Evolutionary conservation across 2,888 invertebrate species (phyloP).

Genomic region (Heliconius charithonia): DNA sequence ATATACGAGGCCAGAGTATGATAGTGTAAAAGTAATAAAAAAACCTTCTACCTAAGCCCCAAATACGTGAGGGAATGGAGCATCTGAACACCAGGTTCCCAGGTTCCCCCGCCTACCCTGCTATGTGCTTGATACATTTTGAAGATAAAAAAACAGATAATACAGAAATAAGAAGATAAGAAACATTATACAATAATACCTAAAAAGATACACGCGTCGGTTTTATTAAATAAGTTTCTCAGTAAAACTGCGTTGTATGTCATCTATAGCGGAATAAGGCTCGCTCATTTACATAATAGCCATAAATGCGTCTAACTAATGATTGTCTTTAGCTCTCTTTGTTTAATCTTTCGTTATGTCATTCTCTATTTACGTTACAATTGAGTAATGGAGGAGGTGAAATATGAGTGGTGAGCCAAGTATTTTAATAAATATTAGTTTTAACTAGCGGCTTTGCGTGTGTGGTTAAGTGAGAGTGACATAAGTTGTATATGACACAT

Average conservation of each 20-base stretch:
- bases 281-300: slow-evolving; percentile 37
- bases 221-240: slow-evolving; percentile 1
- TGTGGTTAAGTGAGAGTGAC: no score
- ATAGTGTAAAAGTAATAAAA: neutral
- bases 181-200: neutral
- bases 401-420: neutral
- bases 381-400: slow-evolving; percentile 5
- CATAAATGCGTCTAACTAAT: slow-evolving; percentile 32
- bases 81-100: no score
- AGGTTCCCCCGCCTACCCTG: no score
- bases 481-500: no score
- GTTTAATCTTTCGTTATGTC: slow-evolving; percentile 27
- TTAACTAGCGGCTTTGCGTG: no score
- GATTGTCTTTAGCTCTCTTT: slow-evolving; percentile 24
- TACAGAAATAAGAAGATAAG: no score
- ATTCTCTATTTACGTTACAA: slow-evolving; percentile 30
- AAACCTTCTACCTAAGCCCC: neutral
- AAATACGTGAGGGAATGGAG: neutral
- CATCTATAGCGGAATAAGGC: slow-evolving; percentile 25
- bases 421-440: neutral
- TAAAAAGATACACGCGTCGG: neutral
- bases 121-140: no score
- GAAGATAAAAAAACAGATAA: neutral
- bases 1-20: no score
- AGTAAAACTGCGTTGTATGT: slow-evolving; percentile 4